Conservation (phyloP, 2,888 invertebrate species). For the Xanthorhoe spadicearia region DNA sequence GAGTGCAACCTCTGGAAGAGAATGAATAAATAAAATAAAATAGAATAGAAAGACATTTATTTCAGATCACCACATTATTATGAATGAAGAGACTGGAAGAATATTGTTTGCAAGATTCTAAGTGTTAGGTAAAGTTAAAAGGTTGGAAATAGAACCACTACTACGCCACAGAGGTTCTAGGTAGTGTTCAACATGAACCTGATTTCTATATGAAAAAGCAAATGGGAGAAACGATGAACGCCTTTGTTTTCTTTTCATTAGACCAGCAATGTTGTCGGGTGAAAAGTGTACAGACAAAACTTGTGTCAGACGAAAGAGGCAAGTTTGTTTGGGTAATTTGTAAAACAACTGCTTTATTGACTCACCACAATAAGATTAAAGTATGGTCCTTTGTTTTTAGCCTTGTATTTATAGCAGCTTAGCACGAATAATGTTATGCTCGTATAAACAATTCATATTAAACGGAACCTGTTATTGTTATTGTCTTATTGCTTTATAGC, state of each 20-base stretch:
- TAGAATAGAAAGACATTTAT: no score
- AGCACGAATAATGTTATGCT: background rate
- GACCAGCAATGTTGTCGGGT: conserved; percentile 43
- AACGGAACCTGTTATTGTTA: no score
- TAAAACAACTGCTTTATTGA: conserved; percentile 8
- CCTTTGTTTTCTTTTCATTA: conserved; percentile 62
- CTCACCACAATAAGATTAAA: background rate
- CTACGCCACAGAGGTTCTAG: no score
- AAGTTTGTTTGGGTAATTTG: conserved; percentile 29
- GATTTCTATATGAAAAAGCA: conserved; percentile 15
- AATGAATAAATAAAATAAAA: no score
- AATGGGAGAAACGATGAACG: conserved; percentile 49
- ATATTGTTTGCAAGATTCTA: no score
- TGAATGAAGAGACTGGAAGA: no score
- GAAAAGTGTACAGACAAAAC: conserved; percentile 21
- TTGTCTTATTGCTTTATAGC: no score
- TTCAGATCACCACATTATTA: no score
- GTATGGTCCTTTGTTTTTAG: background rate
- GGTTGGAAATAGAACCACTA: no score
- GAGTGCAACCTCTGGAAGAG: no score
- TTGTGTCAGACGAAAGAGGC: conserved; percentile 28
- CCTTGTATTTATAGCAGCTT: background rate
- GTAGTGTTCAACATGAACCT: background rate
- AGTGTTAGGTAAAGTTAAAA: no score
- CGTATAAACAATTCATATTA: no score